Evolutionary conservation across 2,888 invertebrate species (phyloP), one percentile per base, ranked within the genome.

Genomic region (Allolobophora icterica): DNA sequence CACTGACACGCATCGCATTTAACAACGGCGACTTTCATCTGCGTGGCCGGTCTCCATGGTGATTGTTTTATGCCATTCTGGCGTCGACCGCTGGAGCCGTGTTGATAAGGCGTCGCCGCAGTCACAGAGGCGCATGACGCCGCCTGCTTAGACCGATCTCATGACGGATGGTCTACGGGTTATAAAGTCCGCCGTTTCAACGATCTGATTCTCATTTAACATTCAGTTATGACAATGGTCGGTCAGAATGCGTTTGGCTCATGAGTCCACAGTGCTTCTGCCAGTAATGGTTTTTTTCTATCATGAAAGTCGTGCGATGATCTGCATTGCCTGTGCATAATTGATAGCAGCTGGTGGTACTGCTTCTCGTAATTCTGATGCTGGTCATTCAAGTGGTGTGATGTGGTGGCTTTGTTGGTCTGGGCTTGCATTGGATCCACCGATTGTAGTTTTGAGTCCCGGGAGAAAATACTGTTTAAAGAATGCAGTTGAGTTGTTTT

Each of bases 51-150:
- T 87, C 35, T 17, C 87, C 38, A 87, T 87, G 87, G 87, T 35
- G 87, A 87, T 87, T 35, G 87, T 87, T 87, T 87, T 87, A 87
- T 87, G 87, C 34, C 87, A 38, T 87, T 38, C 38, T 35, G 34
- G 24, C 30, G 71, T 30, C 71, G 35, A 87, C 13, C n/a, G 87
- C 87, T 87, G 87, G 35, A 38, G 4, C 33, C 35, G 87, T 35
- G 87, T 87, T 87, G 87, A 87, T 87, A 87, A 87, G 87, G 87
- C 87, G 87, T 24, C 34, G 87, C 17, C 34, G 87, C 17, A 34
- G 87, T 87, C 87, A 87, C 38, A 38, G 0, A 19, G 87, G n/a
- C 87, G 38, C 87, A 87, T 87, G 38, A 38, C 38, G 38, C 34
- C 87, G 21, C 24, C 87, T 87, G 24, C 87, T 87, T 38, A 87